Conservation (phyloP, 2,113 vertebrate species). For the Rhabdornis inornatus region DNA sequence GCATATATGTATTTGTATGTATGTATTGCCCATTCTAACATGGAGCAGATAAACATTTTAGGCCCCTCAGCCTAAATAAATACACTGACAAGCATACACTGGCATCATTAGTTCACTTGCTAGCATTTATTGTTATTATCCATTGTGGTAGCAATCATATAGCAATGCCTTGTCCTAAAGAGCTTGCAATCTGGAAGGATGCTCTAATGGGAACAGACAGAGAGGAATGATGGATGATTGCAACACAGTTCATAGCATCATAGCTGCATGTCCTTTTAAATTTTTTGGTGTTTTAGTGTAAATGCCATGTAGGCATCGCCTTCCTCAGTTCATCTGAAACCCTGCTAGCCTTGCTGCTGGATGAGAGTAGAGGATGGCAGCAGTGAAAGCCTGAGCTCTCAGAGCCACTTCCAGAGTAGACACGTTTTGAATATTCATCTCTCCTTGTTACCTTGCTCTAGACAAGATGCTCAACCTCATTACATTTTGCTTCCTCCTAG, state of each 20-base stretch:
- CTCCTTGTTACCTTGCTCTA: neutral
- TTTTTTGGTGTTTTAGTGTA: neutral
- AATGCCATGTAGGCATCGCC: neutral
- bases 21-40: neutral
- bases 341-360: neutral
- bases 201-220: neutral
- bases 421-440: neutral
- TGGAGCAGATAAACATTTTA: neutral
- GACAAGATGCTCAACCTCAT: neutral
- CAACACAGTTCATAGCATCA: neutral
- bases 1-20: neutral
- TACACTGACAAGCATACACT: neutral
- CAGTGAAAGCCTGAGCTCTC: neutral
- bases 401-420: neutral
- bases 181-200: neutral
- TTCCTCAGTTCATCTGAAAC: neutral
- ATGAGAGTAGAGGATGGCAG: neutral
- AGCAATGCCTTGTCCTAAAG: neutral
- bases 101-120: neutral
- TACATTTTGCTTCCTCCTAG: neutral
- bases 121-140: neutral
- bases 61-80: neutral
- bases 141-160: neutral
- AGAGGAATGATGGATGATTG: neutral
- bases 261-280: neutral